Conservation (phyloP, 1,140 invertebrate genomes). For the Heliothis subflexa region DNA sequence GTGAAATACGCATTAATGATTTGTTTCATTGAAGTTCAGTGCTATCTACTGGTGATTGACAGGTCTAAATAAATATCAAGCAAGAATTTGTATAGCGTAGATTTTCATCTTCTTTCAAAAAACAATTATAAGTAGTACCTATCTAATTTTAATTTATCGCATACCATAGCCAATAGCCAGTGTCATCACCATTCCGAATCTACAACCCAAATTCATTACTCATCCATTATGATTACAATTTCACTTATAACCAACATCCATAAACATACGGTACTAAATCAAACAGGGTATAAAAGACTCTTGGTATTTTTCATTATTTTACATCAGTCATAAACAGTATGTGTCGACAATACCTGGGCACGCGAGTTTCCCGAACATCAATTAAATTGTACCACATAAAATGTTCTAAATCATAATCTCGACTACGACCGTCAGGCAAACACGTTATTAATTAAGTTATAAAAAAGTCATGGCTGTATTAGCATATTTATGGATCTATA, state of each 20-base stretch:
- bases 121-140: too few species aligned
- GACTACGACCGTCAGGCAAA: slow-evolving; percentile 57
- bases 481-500: slow-evolving; percentile 80
- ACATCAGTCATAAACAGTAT: slow-evolving; percentile 79
- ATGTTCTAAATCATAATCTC: slow-evolving; percentile 79
- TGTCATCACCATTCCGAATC: slow-evolving; percentile 4
- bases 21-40: too few species aligned
- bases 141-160: background rate
- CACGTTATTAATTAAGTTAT: slow-evolving; percentile 85
- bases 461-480: slow-evolving; percentile 82
- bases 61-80: too few species aligned
- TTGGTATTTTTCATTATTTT: slow-evolving; percentile 81
- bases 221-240: slow-evolving; percentile 42
- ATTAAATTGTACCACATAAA: slow-evolving; percentile 81
- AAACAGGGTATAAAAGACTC: slow-evolving; percentile 71
- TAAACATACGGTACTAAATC: slow-evolving; percentile 66
- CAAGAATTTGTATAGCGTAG: too few species aligned
- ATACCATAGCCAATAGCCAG: background rate
- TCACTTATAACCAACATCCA: slow-evolving; percentile 43
- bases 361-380: slow-evolving; percentile 75
- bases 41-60: too few species aligned
- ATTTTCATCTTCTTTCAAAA: too few species aligned
- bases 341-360: slow-evolving; percentile 71
- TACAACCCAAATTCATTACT: slow-evolving; percentile 3
- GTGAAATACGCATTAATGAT: too few species aligned